A percentile compares a stretch with the other conserved stretches of the same genome.
Conservation (phyloP, 2,888 invertebrate species). For the Plebejus argus region DNA sequence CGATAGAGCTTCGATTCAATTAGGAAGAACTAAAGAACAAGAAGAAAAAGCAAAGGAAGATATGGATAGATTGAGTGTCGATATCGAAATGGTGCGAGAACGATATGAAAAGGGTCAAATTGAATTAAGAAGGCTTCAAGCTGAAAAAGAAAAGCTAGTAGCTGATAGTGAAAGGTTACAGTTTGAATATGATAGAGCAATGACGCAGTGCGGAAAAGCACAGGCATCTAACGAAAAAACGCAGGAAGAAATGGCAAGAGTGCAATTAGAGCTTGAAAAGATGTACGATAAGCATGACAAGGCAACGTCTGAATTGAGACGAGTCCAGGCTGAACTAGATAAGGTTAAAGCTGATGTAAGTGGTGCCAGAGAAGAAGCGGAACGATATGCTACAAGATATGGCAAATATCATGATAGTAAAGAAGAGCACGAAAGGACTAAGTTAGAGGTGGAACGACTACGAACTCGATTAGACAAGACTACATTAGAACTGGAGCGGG, state of each 20-base stretch:
- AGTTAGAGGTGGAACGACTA: slow-evolving; percentile 90
- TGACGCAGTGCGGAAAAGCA: slow-evolving; percentile 92
- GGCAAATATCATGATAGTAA: slow-evolving; percentile 89
- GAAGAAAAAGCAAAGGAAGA: slow-evolving; percentile 95
- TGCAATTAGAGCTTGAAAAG: slow-evolving; percentile 93
- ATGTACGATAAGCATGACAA: slow-evolving; percentile 95
- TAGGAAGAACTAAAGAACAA: slow-evolving; percentile 92
- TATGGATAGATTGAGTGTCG: slow-evolving; percentile 87
- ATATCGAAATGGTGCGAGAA: slow-evolving; percentile 93
- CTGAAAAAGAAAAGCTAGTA: slow-evolving; percentile 91
- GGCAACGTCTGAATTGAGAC: slow-evolving; percentile 89
- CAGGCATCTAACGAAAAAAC: slow-evolving; percentile 93
- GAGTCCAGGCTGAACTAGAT: slow-evolving; percentile 89
- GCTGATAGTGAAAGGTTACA: slow-evolving; percentile 92
- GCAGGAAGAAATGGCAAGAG: slow-evolving; percentile 92
- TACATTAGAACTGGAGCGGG: slow-evolving; percentile 88
- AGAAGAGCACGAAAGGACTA: slow-evolving; percentile 88
- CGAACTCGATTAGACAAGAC: slow-evolving; percentile 90
- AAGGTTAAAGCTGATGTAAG: slow-evolving; percentile 86
- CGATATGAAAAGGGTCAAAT: slow-evolving; percentile 93
- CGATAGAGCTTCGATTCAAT: slow-evolving; percentile 91
- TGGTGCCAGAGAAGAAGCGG: slow-evolving; percentile 89
- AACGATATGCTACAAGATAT: slow-evolving; percentile 85
- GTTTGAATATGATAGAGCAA: slow-evolving; percentile 92
- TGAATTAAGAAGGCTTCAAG: slow-evolving; percentile 90